Percentiles rank a stretch among this genome's conserved stretches.
Conservation (phyloP, 2,113 vertebrate genomes). For the Channa argus region DNA sequence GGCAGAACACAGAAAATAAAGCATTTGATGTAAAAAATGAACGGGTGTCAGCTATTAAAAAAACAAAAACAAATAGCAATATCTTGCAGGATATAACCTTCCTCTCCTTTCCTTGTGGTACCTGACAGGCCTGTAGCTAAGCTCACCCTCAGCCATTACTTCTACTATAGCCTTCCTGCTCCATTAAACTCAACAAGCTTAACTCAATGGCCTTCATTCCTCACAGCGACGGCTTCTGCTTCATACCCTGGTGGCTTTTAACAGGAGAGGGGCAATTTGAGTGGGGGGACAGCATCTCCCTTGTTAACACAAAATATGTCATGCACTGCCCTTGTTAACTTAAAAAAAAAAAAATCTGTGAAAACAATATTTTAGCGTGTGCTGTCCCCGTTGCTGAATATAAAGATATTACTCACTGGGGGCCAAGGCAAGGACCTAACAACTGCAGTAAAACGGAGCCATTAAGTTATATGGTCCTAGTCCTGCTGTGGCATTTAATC, state of each 20-base stretch:
- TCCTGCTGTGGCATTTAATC: slow-evolving; percentile 74
- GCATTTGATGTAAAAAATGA: slow-evolving; percentile 17
- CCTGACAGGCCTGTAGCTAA: slow-evolving; percentile 64
- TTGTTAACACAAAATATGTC: slow-evolving; percentile 78
- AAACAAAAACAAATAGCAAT: slow-evolving; percentile 30
- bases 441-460: slow-evolving; percentile 63
- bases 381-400: slow-evolving; percentile 58
- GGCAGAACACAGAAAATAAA: slow-evolving; percentile 19
- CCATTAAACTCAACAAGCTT: slow-evolving; percentile 82
- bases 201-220: slow-evolving; percentile 77
- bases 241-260: slow-evolving; percentile 79
- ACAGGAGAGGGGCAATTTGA: slow-evolving; percentile 73
- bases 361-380: slow-evolving; percentile 67
- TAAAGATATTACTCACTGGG: slow-evolving; percentile 59
- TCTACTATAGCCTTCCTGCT: slow-evolving; percentile 73
- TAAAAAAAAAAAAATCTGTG: slow-evolving; percentile 70
- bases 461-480: slow-evolving; percentile 74
- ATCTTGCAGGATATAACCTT: slow-evolving; percentile 43
- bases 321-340: slow-evolving; percentile 74
- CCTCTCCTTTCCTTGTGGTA: slow-evolving; percentile 37
- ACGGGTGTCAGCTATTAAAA: background rate
- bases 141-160: slow-evolving; percentile 70
- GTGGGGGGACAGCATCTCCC: slow-evolving; percentile 55
- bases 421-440: slow-evolving; percentile 47
- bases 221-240: slow-evolving; percentile 72